These are phyloP conservation scores for Gambusia holbrooki DNA, from an alignment of 2,113 vertebrate species.

Conservation along the genomic window DNA sequence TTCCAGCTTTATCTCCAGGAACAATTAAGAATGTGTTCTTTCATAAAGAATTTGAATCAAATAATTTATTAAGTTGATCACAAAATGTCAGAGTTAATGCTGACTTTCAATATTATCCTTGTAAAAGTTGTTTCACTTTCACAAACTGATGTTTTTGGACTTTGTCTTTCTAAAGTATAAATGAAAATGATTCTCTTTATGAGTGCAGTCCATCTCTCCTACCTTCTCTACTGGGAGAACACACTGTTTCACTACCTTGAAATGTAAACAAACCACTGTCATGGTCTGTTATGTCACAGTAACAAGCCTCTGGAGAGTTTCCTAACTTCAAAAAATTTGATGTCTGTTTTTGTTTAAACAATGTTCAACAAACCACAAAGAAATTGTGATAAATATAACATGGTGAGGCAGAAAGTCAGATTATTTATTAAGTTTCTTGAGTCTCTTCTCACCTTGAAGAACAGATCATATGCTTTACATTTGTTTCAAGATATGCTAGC, in stretches of 20 bases:
- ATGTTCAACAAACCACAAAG: background rate
- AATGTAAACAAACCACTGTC: background rate
- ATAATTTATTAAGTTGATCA: background rate
- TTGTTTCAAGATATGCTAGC: too few relatives aligned
- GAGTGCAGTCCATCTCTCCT: too few relatives aligned
- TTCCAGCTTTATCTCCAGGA: background rate
- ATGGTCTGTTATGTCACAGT: background rate
- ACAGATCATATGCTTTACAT: too few relatives aligned
- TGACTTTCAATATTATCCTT: background rate
- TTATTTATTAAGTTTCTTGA: too few relatives aligned
- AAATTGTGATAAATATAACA: background rate
- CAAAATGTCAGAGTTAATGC: background rate
- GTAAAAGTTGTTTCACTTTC: background rate
- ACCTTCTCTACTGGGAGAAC: too few relatives aligned
- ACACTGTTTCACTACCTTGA: background rate
- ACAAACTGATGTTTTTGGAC: background rate
- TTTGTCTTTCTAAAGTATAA: too few relatives aligned
- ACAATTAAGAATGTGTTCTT: background rate
- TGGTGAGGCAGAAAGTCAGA: too few relatives aligned
- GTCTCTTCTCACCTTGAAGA: too few relatives aligned
- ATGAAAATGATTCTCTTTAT: too few relatives aligned
- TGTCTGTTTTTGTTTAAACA: background rate
- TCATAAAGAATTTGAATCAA: background rate
- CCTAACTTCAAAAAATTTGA: background rate
- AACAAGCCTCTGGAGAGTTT: background rate